These are phyloP conservation scores for Aproaerema taeniolella DNA, from an alignment of 2,888 invertebrate species.

Conservation along the genomic window DNA sequence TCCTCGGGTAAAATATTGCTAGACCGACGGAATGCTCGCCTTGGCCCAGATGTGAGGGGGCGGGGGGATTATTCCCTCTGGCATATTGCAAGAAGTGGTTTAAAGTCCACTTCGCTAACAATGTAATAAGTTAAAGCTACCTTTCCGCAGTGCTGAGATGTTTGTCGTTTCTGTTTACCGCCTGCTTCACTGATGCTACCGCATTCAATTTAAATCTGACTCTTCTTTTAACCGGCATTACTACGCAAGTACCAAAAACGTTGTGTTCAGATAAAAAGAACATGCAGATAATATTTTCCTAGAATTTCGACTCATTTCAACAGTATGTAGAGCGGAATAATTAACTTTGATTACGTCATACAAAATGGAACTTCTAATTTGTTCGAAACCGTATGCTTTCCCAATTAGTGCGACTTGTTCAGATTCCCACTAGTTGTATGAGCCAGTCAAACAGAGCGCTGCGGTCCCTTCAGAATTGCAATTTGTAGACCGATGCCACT, in stretches of 20 bases:
- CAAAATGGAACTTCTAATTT: background rate
- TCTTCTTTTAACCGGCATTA: no score
- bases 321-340: no score
- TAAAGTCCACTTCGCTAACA: background rate
- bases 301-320: no score
- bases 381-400: background rate
- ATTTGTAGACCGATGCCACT: conserved; percentile 20
- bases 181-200: no score
- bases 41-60: background rate
- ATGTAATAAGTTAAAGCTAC: no score
- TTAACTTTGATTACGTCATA: no score
- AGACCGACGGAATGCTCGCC: background rate
- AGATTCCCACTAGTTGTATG: background rate
- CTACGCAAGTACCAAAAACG: no score
- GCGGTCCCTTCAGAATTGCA: conserved; percentile 23
- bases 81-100: background rate
- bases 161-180: no score
- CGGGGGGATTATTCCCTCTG: background rate
- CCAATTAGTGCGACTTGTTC: conserved; percentile 9
- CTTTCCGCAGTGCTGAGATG: no score
- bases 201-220: no score
- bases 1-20: background rate
- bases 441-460: conserved; percentile 1
- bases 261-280: no score
- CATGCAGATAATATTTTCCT: no score